Conservation (phyloP, 2,113 vertebrate genomes). For the Oreochromis spilurus region DNA sequence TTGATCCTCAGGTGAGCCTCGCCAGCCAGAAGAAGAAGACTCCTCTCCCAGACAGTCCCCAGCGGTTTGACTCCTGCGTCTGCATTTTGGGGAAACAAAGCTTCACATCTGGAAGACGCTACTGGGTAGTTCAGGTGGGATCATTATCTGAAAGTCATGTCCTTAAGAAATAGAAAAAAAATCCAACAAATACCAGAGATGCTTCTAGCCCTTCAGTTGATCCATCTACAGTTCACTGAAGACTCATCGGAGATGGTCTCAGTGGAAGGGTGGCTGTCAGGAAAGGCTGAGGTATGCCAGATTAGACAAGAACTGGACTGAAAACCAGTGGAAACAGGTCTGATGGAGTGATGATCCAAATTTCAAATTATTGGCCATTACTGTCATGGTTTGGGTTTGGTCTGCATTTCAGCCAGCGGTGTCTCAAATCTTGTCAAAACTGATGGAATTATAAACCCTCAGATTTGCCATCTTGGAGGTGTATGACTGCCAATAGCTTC, state of each 20-base stretch:
- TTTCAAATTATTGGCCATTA: background rate
- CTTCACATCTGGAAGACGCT: slow-evolving; percentile 30
- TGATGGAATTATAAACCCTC: background rate
- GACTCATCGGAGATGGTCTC: background rate
- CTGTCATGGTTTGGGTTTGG: background rate
- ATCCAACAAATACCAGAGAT: background rate
- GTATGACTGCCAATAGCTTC: background rate
- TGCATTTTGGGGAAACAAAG: slow-evolving; percentile 48
- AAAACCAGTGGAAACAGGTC: background rate
- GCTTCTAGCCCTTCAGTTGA: background rate
- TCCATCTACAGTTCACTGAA: background rate
- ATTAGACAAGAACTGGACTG: background rate
- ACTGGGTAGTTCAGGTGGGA: slow-evolving; percentile 54
- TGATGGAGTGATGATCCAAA: background rate
- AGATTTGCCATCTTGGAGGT: background rate
- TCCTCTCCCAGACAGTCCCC: background rate
- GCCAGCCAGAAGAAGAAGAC: background rate
- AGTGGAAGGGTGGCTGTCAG: background rate
- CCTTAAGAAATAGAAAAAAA: background rate
- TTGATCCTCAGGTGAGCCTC: slow-evolving; percentile 22
- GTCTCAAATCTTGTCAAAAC: background rate
- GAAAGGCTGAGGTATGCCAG: background rate
- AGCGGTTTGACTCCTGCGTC: slow-evolving; percentile 42
- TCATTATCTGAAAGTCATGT: background rate
- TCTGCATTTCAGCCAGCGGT: background rate